Percentiles rank a stretch among this genome's conserved stretches.
Conservation (phyloP, 1,140 invertebrate species). For the Rhopalosiphum padi region DNA sequence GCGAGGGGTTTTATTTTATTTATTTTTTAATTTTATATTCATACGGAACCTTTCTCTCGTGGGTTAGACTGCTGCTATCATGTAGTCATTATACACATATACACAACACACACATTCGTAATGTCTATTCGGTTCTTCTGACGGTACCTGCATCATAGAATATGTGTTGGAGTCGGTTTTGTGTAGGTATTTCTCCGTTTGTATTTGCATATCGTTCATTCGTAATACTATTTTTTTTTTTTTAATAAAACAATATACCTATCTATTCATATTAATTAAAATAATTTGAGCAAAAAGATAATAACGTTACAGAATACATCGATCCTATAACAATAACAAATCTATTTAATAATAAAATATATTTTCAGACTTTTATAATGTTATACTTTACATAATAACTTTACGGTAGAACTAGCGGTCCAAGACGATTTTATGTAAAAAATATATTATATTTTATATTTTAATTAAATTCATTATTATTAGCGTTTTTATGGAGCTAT, state of each 20-base stretch:
- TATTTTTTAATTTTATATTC: constrained; percentile 1
- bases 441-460: neutral
- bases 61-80: neutral
- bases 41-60: constrained; percentile 16
- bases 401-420: neutral
- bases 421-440: neutral
- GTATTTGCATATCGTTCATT: neutral
- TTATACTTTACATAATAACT: neutral
- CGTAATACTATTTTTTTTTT: neutral
- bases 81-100: neutral
- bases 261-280: neutral
- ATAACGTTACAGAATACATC: neutral
- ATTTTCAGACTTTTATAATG: neutral
- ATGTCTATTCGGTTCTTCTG: neutral
- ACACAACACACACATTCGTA: neutral
- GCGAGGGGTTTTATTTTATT: neutral
- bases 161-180: neutral
- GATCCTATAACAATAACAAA: neutral
- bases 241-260: neutral
- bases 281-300: neutral
- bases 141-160: neutral
- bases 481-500: too few relatives aligned
- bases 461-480: neutral
- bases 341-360: neutral
- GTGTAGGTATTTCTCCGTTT: neutral